Evolutionary conservation across 23 tunicate genomes (phyloP).

Genomic region (Oikopleura vanhoeffeni): DNA sequence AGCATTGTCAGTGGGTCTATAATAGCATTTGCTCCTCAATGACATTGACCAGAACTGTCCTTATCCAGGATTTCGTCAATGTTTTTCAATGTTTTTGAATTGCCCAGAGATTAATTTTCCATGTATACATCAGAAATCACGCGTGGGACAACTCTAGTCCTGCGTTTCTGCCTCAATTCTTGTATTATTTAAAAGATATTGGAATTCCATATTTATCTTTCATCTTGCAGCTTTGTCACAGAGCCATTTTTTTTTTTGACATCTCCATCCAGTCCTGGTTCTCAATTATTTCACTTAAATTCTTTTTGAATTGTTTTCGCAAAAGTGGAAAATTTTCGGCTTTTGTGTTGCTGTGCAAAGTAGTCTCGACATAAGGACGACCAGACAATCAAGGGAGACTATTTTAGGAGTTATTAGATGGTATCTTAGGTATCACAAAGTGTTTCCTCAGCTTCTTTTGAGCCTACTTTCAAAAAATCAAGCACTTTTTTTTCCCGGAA

Average conservation of each 20-base stretch:
- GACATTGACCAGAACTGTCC: slow-evolving; percentile 13
- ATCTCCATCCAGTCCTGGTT: neutral
- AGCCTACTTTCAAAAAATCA: too few relatives aligned
- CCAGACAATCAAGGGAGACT: neutral
- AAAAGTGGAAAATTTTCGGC: too few relatives aligned
- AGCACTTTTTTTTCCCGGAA: too few relatives aligned
- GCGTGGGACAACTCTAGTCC: neutral
- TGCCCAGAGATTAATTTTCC: slow-evolving; percentile 3
- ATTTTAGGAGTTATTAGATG: too few relatives aligned
- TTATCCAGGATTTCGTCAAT: slow-evolving; percentile 6
- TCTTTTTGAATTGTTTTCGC: neutral
- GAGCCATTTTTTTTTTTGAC: neutral
- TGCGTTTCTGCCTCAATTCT: neutral
- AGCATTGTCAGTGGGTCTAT: slow-evolving; percentile 9
- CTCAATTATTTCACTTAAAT: neutral
- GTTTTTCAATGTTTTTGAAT: neutral
- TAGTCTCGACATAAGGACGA: neutral
- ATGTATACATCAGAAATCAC: neutral
- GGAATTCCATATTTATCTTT: slow-evolving; percentile 3
- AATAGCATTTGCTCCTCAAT: neutral
- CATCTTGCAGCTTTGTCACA: neutral
- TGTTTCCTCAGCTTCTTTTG: too few relatives aligned
- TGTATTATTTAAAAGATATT: neutral
- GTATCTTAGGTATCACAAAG: too few relatives aligned
- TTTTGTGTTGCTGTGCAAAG: neutral